Conservation (phyloP, 2,888 invertebrate genomes). For the Amphiduros pacificus region DNA sequence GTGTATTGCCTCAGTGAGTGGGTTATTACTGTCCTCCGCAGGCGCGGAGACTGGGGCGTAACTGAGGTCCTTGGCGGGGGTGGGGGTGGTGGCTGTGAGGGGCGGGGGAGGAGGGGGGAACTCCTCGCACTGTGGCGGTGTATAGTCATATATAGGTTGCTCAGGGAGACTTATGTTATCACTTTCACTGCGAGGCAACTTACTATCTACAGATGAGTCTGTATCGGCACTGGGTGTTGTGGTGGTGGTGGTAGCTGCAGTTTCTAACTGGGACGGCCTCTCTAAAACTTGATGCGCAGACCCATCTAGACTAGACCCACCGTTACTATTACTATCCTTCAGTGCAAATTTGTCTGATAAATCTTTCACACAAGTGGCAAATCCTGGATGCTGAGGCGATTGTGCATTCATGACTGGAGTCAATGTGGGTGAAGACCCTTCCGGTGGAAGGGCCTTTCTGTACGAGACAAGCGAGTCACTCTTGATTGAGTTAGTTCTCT, state of each 20-base stretch:
- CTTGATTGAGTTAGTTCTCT: conserved; percentile 60
- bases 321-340: too few species aligned
- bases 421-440: conserved; percentile 23
- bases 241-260: conserved; percentile 39
- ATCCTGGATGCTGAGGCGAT: conserved; percentile 45
- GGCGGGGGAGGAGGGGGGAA: conserved; percentile 53
- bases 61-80: conserved; percentile 12
- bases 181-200: too few species aligned
- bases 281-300: too few species aligned
- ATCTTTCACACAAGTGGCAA: conserved; percentile 57
- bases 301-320: too few species aligned
- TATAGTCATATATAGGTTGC: background rate
- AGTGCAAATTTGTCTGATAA: conserved; percentile 47
- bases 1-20: conserved; percentile 21
- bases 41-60: too few species aligned
- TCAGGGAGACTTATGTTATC: too few species aligned
- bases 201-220: too few species aligned
- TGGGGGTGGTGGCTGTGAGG: conserved; percentile 19
- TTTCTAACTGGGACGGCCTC: conserved; percentile 38
- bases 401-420: conserved; percentile 25
- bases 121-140: conserved; percentile 41
- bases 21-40: conserved; percentile 4
- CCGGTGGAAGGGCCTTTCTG: too few species aligned
- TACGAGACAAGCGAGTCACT: conserved; percentile 7
- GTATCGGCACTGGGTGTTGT: conserved; percentile 38